Conservation (phyloP, 2,797 vertebrate genomes). For the Lepus oiostolus region DNA sequence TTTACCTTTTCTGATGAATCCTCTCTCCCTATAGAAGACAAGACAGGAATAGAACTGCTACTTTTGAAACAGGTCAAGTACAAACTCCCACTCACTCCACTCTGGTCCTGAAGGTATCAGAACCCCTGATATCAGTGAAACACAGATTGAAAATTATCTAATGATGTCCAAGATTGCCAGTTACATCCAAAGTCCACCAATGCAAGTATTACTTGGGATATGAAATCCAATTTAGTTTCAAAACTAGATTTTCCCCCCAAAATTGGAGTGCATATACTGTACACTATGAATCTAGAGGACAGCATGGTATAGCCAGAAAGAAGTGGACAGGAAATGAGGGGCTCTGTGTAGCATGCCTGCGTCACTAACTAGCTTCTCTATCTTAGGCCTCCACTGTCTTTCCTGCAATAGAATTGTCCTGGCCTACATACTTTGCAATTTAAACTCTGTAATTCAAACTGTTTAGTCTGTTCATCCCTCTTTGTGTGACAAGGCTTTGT, state of each 20-base stretch:
- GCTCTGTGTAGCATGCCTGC: background rate
- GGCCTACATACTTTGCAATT: background rate
- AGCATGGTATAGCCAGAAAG: background rate
- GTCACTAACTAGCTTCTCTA: background rate
- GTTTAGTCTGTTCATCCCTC: background rate
- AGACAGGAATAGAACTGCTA: background rate
- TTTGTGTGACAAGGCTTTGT: constrained; percentile 38
- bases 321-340: background rate
- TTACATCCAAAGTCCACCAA: background rate
- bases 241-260: background rate
- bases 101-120: background rate
- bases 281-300: background rate
- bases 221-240: background rate
- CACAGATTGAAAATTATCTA: background rate
- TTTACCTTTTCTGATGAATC: constrained; percentile 18
- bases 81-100: background rate
- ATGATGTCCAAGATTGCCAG: background rate
- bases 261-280: background rate
- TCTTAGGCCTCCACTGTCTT: background rate
- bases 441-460: constrained; percentile 11
- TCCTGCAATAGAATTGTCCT: background rate
- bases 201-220: background rate
- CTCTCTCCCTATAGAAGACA: background rate
- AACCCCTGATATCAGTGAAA: background rate
- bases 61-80: background rate